Evolutionary conservation across 2,888 invertebrate species (phyloP).

Genomic region (Apocheima hispidaria): DNA sequence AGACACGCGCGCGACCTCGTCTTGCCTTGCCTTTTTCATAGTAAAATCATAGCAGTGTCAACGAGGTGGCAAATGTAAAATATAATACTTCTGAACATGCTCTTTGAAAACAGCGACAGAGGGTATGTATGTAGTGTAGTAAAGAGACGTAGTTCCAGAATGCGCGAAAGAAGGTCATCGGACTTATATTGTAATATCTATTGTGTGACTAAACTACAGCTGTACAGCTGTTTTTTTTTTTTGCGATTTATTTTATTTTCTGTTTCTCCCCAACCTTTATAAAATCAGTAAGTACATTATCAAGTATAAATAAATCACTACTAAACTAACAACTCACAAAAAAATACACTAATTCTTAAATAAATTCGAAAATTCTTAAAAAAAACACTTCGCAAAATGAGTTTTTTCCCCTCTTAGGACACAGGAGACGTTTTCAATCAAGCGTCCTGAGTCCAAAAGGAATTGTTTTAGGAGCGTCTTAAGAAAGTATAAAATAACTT

Average conservation of each 20-base stretch:
- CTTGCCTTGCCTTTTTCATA: no score
- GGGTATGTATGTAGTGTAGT: no score
- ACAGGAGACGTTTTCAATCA: constrained; percentile 19
- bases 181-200: no score
- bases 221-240: no score
- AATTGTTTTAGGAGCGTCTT: constrained; percentile 4
- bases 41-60: no score
- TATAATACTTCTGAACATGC: no score
- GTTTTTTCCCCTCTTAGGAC: constrained; percentile 11
- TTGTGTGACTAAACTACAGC: no score
- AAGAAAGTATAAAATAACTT: constrained; percentile 8
- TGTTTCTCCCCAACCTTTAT: neutral
- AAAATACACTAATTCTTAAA: constrained; percentile 4
- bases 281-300: neutral
- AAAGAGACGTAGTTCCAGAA: no score
- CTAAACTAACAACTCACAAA: neutral
- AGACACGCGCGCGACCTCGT: no score
- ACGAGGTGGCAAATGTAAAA: no score
- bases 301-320: constrained; percentile 4
- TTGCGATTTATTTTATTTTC: neutral
- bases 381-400: constrained; percentile 12
- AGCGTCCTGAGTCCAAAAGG: constrained; percentile 9
- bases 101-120: no score
- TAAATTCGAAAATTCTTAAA: constrained; percentile 2
- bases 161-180: no score